Percentiles rank a stretch among this genome's conserved stretches.
Evolutionary conservation across 2,113 vertebrate genomes (phyloP).

Genomic region (Cephalopholis sonnerati): DNA sequence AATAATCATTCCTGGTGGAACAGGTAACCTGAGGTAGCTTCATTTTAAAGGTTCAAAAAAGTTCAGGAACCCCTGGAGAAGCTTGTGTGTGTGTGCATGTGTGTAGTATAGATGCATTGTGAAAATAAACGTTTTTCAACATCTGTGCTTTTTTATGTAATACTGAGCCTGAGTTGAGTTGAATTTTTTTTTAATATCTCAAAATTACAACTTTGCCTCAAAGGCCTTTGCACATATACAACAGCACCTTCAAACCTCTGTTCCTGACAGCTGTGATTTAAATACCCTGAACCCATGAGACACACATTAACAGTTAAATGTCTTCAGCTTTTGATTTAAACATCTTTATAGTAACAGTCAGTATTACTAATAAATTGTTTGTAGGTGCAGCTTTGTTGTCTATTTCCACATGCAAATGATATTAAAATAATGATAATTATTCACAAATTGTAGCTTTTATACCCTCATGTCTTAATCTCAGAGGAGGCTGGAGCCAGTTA

Average conservation of each 20-base stretch:
- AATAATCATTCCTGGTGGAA: background rate
- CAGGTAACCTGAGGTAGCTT: slow-evolving; percentile 7
- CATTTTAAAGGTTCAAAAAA: background rate
- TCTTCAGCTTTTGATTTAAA: too few relatives aligned
- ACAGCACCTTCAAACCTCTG: background rate
- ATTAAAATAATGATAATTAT: slow-evolving; percentile 23
- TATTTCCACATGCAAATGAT: slow-evolving; percentile 19
- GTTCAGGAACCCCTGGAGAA: background rate
- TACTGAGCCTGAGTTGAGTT: background rate
- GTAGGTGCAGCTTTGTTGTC: background rate
- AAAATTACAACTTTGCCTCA: background rate
- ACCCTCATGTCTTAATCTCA: background rate
- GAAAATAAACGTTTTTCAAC: slow-evolving; percentile 13
- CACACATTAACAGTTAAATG: background rate
- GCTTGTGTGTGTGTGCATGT: too few relatives aligned
- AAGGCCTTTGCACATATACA: background rate
- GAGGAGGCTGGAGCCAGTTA: slow-evolving; percentile 17
- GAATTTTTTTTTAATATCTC: background rate
- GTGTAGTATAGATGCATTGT: background rate
- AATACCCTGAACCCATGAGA: background rate
- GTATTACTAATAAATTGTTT: background rate
- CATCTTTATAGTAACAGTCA: background rate
- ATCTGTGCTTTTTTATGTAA: background rate
- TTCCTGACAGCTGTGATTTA: slow-evolving; percentile 1
- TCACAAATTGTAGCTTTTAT: background rate